These are phyloP conservation scores for Paragorgia papillata DNA, from an alignment of 92 coral and sea anemone genomes.

Conservation along the genomic window DNA sequence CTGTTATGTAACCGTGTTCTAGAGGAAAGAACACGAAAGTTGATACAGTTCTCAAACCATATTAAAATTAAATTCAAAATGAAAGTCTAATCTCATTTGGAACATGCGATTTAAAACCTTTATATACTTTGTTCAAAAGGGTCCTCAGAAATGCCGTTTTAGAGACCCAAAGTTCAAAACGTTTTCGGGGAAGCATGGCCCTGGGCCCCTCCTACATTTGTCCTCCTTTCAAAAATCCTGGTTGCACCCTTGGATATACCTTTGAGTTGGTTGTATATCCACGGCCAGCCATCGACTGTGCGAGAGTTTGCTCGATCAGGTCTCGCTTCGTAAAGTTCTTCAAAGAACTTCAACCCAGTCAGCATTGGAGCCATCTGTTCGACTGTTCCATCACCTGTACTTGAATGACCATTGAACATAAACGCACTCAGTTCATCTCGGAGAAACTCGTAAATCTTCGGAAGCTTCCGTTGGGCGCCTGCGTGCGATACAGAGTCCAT, in stretches of 20 bases:
- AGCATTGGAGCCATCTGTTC: constrained; percentile 20
- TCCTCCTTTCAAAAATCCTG: no score
- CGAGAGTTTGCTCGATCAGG: neutral
- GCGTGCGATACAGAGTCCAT: constrained; percentile 18
- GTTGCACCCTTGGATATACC: no score
- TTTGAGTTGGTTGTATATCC: constrained; percentile 5
- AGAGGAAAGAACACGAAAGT: neutral
- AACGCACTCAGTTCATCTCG: constrained; percentile 4
- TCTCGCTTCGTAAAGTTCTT: constrained; percentile 12
- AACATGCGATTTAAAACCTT: no score
- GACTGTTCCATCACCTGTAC: neutral
- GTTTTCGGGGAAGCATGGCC: no score
- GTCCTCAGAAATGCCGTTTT: no score
- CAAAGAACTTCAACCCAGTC: neutral
- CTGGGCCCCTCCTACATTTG: no score
- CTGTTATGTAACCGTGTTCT: constrained; percentile 62
- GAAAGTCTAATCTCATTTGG: no score
- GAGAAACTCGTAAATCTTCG: neutral
- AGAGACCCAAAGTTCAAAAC: no score
- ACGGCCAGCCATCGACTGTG: constrained; percentile 1
- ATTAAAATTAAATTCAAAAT: no score
- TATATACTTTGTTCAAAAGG: no score
- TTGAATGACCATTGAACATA: neutral
- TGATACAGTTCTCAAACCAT: no score
- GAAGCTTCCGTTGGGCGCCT: constrained; percentile 1